phyloP scores from a whole-genome alignment of 2,888 invertebrate species.

The Drosophila maculinotata region DNA sequence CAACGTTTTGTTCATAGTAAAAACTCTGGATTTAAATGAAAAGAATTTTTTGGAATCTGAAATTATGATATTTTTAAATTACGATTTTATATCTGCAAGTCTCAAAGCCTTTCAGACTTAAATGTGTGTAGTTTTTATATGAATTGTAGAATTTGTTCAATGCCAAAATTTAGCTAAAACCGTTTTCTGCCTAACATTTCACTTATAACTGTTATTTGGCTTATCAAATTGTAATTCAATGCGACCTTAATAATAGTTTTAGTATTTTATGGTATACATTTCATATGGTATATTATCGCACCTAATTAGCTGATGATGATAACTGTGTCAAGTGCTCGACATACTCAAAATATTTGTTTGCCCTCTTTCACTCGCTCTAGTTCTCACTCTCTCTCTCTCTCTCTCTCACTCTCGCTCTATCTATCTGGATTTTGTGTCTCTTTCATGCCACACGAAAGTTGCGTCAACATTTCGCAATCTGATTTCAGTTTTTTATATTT shows the following conservation, averaged over 20 bases:
- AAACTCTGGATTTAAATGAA: too few species aligned
- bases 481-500: slow-evolving; percentile 13
- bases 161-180: too few species aligned
- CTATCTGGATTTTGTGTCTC: neutral
- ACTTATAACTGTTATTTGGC: neutral
- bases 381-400: neutral
- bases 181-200: neutral
- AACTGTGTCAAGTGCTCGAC: slow-evolving; percentile 58
- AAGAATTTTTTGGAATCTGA: too few species aligned
- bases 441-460: slow-evolving; percentile 12
- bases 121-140: too few species aligned
- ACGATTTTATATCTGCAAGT: too few species aligned
- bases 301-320: slow-evolving; percentile 51
- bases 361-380: slow-evolving; percentile 28
- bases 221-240: neutral
- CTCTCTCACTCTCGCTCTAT: neutral
- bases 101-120: too few species aligned
- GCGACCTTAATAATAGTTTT: neutral
- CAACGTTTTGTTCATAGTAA: too few species aligned
- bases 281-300: slow-evolving; percentile 26
- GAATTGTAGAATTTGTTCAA: too few species aligned
- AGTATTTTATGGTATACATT: neutral
- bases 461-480: slow-evolving; percentile 59
- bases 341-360: slow-evolving; percentile 52
- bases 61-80: too few species aligned